Evolutionary conservation across 2,113 vertebrate species (phyloP).

Genomic region (Mirza zaza): DNA sequence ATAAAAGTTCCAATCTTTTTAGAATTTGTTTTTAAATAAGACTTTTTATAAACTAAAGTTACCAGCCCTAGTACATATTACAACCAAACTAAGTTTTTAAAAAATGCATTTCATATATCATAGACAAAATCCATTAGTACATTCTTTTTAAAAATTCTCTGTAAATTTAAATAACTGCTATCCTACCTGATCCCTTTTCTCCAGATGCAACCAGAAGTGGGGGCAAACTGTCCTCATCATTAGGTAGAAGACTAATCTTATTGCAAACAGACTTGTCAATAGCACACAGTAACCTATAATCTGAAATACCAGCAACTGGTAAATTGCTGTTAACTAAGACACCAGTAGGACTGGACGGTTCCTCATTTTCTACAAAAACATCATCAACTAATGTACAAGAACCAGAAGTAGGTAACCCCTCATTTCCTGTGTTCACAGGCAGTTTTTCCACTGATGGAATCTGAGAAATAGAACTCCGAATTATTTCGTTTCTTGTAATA

Average conservation of each 20-base stretch:
- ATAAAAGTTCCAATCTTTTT: slow-evolving; percentile 17
- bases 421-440: slow-evolving; percentile 29
- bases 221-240: slow-evolving; percentile 88
- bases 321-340: not conserved
- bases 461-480: slow-evolving; percentile 35
- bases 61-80: not conserved
- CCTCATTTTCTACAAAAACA: slow-evolving; percentile 62
- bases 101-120: slow-evolving; percentile 11
- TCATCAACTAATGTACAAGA: slow-evolving; percentile 31
- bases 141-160: not conserved
- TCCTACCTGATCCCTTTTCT: slow-evolving; percentile 88
- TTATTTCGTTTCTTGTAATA: slow-evolving; percentile 53
- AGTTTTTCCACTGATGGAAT: slow-evolving; percentile 53
- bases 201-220: slow-evolving; percentile 88
- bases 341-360: not conserved
- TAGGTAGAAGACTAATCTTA: slow-evolving; percentile 88
- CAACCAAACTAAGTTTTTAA: slow-evolving; percentile 29
- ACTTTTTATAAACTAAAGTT: slow-evolving; percentile 35
- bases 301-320: slow-evolving; percentile 80
- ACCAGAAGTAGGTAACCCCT: not conserved
- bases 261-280: slow-evolving; percentile 85
- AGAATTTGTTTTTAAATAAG: slow-evolving; percentile 24
- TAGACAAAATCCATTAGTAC: slow-evolving; percentile 19
- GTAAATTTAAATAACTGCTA: slow-evolving; percentile 1
- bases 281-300: slow-evolving; percentile 87